A percentile compares a stretch with the other conserved stretches of the same genome.
phyloP scores from a whole-genome alignment of 2,113 vertebrate genomes.

The Grammomys dolichurus region DNA sequence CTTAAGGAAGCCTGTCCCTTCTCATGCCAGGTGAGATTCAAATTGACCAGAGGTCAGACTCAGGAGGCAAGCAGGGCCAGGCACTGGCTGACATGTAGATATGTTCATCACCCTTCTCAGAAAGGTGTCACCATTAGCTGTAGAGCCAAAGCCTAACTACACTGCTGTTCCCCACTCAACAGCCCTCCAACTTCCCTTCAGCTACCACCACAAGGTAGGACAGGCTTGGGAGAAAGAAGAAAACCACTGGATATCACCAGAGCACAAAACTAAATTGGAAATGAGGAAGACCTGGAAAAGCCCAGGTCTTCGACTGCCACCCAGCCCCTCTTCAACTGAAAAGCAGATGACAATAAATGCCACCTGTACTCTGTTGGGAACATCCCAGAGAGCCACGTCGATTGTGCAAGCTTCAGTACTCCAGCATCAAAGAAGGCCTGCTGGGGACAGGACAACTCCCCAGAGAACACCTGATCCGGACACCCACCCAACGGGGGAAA shows the following conservation, averaged over 20 bases:
- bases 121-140: background rate
- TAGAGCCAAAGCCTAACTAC: background rate
- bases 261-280: background rate
- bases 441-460: background rate
- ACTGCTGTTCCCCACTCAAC: background rate
- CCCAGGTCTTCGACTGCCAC: background rate
- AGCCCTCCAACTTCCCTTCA: background rate
- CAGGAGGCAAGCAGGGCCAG: background rate
- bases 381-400: background rate
- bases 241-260: background rate
- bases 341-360: background rate
- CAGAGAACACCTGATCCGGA: background rate
- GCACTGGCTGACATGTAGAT: background rate
- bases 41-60: background rate
- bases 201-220: background rate
- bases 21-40: background rate
- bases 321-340: background rate
- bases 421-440: background rate
- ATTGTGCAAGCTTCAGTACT: background rate
- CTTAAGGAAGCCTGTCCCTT: background rate
- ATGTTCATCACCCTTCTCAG: background rate
- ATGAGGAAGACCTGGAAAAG: too few relatives aligned
- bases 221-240: background rate
- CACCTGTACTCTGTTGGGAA: background rate
- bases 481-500: slow-evolving; percentile 53